A percentile compares a stretch with the other conserved stretches of the same genome.
phyloP scores from a whole-genome alignment of 2,888 invertebrate genomes.

The Drosophila kanekoi region DNA sequence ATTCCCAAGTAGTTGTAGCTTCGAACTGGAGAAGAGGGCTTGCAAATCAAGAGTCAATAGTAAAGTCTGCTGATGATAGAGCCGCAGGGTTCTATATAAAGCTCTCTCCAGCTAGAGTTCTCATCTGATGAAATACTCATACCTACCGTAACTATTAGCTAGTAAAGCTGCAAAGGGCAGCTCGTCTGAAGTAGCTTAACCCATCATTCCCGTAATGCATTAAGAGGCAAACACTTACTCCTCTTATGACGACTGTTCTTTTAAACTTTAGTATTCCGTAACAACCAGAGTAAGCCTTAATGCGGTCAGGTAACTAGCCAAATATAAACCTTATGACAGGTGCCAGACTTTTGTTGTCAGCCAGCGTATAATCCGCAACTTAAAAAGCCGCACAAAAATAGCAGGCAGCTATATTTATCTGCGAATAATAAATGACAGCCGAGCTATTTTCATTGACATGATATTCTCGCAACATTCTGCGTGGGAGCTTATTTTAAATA shows the following conservation, averaged over 20 bases:
- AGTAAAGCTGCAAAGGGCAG: too few relatives aligned
- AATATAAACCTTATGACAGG: conserved; percentile 17
- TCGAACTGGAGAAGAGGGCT: too few relatives aligned
- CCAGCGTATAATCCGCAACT: conserved; percentile 14
- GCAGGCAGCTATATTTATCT: background rate
- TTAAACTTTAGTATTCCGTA: background rate
- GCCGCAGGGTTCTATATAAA: too few relatives aligned
- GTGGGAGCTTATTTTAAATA: conserved; percentile 9
- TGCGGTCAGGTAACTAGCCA: conserved; percentile 15
- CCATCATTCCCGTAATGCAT: background rate
- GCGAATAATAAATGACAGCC: conserved; percentile 8
- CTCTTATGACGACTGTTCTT: background rate
- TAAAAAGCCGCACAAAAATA: conserved; percentile 37
- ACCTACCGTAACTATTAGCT: too few relatives aligned
- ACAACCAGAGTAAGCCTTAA: background rate
- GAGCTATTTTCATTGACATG: conserved; percentile 41
- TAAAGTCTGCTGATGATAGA: too few relatives aligned
- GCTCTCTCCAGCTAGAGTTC: too few relatives aligned
- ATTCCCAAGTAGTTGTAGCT: too few relatives aligned
- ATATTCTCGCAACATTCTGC: conserved; percentile 29
- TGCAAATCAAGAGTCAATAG: too few relatives aligned
- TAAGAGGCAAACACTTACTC: background rate
- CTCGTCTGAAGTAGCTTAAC: too few relatives aligned
- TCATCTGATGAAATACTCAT: too few relatives aligned
- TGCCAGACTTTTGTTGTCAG: conserved; percentile 18